Conservation (phyloP, 2,888 invertebrate genomes). For the Diarsia dahlii region DNA sequence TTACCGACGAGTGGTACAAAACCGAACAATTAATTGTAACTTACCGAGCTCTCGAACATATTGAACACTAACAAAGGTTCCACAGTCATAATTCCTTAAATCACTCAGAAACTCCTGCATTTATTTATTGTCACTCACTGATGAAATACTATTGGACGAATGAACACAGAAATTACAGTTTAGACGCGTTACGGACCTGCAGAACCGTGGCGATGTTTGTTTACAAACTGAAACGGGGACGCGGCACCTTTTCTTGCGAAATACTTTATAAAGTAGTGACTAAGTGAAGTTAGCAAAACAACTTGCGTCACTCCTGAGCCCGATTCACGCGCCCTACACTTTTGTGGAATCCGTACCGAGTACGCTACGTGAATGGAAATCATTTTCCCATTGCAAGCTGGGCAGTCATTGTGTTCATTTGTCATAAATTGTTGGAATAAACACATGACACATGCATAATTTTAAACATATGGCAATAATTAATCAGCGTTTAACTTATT, state of each 20-base stretch:
- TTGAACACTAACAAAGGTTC: conserved; percentile 52
- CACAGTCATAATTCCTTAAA: conserved; percentile 40
- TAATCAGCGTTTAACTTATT: background rate
- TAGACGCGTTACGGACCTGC: conserved; percentile 46
- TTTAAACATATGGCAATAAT: conserved; percentile 13
- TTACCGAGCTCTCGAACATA: conserved; percentile 52
- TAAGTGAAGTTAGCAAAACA: conserved; percentile 86
- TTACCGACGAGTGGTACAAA: too few species aligned
- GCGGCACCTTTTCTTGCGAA: conserved; percentile 84
- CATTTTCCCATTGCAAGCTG: conserved; percentile 31
- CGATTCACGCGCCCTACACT: conserved; percentile 55
- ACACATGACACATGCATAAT: conserved; percentile 25
- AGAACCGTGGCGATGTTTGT: conserved; percentile 74
- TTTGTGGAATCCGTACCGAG: conserved; percentile 48
- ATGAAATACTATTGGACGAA: conserved; percentile 23
- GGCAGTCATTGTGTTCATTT: conserved; percentile 16
- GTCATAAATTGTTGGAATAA: conserved; percentile 27
- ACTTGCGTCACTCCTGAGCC: conserved; percentile 79
- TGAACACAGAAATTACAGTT: conserved; percentile 42
- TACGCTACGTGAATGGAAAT: conserved; percentile 45
- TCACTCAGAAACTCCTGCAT: conserved; percentile 30
- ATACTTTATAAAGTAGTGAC: conserved; percentile 80
- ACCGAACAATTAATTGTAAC: conserved; percentile 18
- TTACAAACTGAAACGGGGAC: conserved; percentile 84
- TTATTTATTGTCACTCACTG: conserved; percentile 41